Evolutionary conservation across 2,113 vertebrate species (phyloP).

Genomic region (Phasianus colchicus): DNA sequence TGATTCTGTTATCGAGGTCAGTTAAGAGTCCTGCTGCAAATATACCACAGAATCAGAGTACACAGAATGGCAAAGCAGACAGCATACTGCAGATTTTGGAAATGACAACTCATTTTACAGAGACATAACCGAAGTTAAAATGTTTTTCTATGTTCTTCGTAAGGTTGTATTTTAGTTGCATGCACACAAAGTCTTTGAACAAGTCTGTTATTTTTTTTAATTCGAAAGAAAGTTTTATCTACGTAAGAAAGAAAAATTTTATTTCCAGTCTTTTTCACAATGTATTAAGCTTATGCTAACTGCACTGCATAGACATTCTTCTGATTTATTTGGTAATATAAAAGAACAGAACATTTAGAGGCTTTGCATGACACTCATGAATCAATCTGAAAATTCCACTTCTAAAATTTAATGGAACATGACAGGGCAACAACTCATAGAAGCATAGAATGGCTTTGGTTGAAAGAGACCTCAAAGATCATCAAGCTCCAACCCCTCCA

Average conservation of each 20-base stretch:
- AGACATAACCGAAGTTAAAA: neutral
- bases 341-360: neutral
- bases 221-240: neutral
- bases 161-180: neutral
- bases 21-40: neutral
- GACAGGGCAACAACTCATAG: neutral
- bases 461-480: no score
- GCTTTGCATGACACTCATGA: neutral
- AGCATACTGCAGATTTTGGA: neutral
- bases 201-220: neutral
- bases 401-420: neutral
- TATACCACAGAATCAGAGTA: neutral
- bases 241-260: neutral
- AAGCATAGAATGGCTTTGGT: no score
- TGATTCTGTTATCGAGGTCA: neutral
- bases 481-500: no score
- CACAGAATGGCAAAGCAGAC: neutral
- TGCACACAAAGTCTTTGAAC: neutral
- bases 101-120: neutral
- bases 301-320: neutral
- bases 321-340: neutral
- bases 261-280: neutral
- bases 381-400: neutral
- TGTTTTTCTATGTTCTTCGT: neutral
- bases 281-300: neutral